Evolutionary conservation across 2,888 invertebrate species (phyloP), one percentile per base, ranked within the genome.

Genomic region (Lymantria dispar): DNA sequence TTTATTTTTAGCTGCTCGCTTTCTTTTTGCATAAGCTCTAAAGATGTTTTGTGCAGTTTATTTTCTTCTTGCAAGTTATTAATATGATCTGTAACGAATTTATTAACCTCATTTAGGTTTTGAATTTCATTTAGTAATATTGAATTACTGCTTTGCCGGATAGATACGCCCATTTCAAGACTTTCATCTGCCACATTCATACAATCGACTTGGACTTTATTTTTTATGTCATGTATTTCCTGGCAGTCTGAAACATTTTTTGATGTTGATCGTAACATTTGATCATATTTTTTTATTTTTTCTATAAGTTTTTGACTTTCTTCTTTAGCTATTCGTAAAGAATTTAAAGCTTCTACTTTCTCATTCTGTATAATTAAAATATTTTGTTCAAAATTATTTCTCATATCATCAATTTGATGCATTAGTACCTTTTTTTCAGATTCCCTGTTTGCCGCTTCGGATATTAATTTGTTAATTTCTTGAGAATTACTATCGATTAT

Each of bases 221-320:
- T 64, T 49, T 67, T 73, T 33, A 76, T 68, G 50, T 66, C 56
- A 56, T 73, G 62, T 38, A 55, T 45, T 55, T 73, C 68, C 33
- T 72, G 64, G 5, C 65, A 58, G 45, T 70, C 69, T 12, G 64
- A 52, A 0, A 74, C 48, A 47, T 76, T 68, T 56, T 74, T 71
- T 55, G 62, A 68, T 47, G 68, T 58, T 31, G 72, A 43, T 5
- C 1, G 5, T 10, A 33, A 10, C 33, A 33, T 33, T 33, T 33
- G 33, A 33, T 33, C 8, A 10, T 33, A 33, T 56, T 75, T 64
- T 64, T 76, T 80, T 3, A 83, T 64, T 62, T 74, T 83, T 50
- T 78, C 61, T 12, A 86, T 54, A 52, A 87, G 55, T 52, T 83
- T 80, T 55, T 76, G 64, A 60, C 87, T 88, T 67, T 89, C 85